Conservation (phyloP, 2,888 invertebrate genomes). For the Trisateles emortualis region DNA sequence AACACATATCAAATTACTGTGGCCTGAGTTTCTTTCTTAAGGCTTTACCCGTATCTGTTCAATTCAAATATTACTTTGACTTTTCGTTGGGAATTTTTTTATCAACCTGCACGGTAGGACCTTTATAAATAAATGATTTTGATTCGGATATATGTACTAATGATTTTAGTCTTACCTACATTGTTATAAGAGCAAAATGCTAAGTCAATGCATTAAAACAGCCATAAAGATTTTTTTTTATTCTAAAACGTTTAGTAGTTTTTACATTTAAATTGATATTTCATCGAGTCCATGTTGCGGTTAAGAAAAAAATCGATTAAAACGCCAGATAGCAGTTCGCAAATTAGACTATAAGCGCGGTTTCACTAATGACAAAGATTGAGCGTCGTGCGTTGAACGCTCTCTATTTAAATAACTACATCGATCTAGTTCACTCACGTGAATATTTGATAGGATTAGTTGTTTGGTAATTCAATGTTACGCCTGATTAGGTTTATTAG, state of each 20-base stretch:
- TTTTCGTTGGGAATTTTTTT: too few relatives aligned
- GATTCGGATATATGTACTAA: too few relatives aligned
- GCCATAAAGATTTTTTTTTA: too few relatives aligned
- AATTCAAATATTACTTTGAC: too few relatives aligned
- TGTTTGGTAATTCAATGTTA: conserved; percentile 1
- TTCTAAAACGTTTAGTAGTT: not conserved
- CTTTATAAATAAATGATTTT: too few relatives aligned
- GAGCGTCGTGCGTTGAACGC: conserved; percentile 50
- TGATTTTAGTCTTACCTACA: too few relatives aligned
- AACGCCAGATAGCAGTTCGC: conserved; percentile 26
- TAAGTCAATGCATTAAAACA: too few relatives aligned
- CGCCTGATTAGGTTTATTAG: not conserved
- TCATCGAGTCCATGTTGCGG: not conserved
- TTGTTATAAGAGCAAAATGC: too few relatives aligned
- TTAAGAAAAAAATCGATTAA: conserved; percentile 47
- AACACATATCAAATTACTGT: too few relatives aligned
- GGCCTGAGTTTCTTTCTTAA: too few relatives aligned
- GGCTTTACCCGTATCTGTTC: too few relatives aligned
- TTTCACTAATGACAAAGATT: conserved; percentile 73
- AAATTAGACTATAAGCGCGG: conserved; percentile 44
- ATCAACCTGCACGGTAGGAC: too few relatives aligned
- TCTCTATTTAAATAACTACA: conserved; percentile 51
- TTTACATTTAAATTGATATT: conserved; percentile 8
- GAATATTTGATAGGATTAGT: conserved; percentile 20
- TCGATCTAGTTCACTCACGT: conserved; percentile 32